These are phyloP conservation scores for Indicator indicator DNA, from an alignment of 2,113 vertebrate species.

Conservation along the genomic window DNA sequence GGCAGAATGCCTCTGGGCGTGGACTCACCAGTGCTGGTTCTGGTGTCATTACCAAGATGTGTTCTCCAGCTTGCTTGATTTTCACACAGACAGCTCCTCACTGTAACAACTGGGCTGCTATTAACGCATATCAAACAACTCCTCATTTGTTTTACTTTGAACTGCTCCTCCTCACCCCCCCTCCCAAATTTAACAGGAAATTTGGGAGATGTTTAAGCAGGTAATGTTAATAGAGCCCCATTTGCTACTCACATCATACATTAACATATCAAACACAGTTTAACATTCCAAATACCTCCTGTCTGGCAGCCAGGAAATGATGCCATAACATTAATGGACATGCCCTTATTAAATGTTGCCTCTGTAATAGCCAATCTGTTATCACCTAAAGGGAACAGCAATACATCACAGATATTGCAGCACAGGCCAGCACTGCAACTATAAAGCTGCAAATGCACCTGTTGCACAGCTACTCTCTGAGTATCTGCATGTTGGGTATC, in stretches of 20 bases:
- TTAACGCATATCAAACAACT: background rate
- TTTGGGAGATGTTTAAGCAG: constrained; percentile 40
- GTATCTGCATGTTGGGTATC: background rate
- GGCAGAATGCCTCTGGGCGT: background rate
- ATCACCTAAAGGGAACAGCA: constrained; percentile 6
- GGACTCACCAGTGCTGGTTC: background rate
- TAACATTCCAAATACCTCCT: constrained; percentile 58
- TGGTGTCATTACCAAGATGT: background rate
- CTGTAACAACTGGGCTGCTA: background rate
- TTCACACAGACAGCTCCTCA: background rate
- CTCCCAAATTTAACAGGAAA: background rate
- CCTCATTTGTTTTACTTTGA: background rate
- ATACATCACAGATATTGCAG: constrained; percentile 29
- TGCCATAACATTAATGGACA: constrained; percentile 57
- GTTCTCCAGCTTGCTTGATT: background rate
- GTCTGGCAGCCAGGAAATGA: constrained; percentile 57
- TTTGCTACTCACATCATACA: constrained; percentile 45
- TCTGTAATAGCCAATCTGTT: constrained; percentile 41
- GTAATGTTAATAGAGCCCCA: constrained; percentile 46
- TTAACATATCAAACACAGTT: constrained; percentile 60
- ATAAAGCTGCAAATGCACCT: constrained; percentile 10
- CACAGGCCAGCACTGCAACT: background rate
- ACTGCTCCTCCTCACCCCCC: fast-evolving
- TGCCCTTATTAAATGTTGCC: constrained; percentile 61
- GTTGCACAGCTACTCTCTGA: background rate